Base-by-base conservation (phyloP, 1,140 invertebrate species). In the Meloidogyne chitwoodi region DNA sequence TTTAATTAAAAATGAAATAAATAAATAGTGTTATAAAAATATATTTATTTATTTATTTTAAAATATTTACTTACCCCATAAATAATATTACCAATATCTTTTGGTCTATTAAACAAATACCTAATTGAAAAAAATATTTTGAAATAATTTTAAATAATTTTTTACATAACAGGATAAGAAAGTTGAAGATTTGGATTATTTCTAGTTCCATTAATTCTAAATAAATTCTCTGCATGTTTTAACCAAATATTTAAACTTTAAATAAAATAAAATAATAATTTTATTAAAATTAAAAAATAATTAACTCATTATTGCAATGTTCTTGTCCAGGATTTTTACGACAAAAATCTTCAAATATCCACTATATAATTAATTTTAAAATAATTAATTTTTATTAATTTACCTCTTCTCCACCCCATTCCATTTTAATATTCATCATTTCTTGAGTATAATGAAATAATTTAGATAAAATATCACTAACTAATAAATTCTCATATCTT, bases 141-240 rank as follows among this genome's bases (percentile, higher is more conserved):
- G 4, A 48, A 48, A 19, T 19, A 16, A 56, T n/a, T n/a, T 14
- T 14, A 41, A 41, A n/a, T 6, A 38, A 8, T 38, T 38, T 8
- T 38, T 38, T 86, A 86, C 79, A 86, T 81, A 2, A 86, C 85
- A 6, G 85, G 85, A 65, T 86, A 86, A 64, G 85, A 87, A 14
- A 86, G 76, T 74, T 86, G 85, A 19, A 86, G 77, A 77, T 86
- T 86, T 2, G 85, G 85, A 68, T 86, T 86, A 19, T 71, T 81
- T 34, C 85, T 76, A 22, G 73, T 75, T 24, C 80, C 75, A 71
- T 79, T 80, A 68, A 78, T 85, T 56, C 75, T 66, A 76, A 86
- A 86, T 63, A 86, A 72, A 76, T 85, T 84, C 56, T 87, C 85
- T n/a, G 85, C 85, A 68, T 86, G 85, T 71, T 86, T 86, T 34